A percentile compares a stretch with the other conserved stretches of the same genome.
Conservation (phyloP, 1,140 invertebrate species). For the Oreohelix idahoensis region DNA sequence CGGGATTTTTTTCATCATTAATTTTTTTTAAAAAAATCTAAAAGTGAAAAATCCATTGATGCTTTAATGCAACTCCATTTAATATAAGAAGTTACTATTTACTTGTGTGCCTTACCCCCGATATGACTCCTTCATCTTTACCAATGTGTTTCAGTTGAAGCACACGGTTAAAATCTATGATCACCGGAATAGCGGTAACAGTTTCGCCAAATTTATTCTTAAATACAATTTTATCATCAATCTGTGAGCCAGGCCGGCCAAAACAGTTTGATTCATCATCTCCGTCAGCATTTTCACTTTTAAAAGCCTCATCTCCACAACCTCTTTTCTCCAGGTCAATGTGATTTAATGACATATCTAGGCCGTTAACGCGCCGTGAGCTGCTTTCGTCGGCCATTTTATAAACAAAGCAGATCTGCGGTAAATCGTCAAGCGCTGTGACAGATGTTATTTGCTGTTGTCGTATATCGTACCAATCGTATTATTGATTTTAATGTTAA, state of each 20-base stretch:
- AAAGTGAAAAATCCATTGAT: too few species aligned
- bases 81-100: too few species aligned
- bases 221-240: conserved; percentile 60
- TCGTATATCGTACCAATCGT: too few species aligned
- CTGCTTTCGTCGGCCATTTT: conserved; percentile 12
- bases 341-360: background rate
- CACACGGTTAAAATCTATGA: conserved; percentile 65
- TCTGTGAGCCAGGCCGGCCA: conserved; percentile 58
- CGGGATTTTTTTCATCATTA: too few species aligned
- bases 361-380: background rate
- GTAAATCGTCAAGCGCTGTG: conserved; percentile 30
- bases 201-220: conserved; percentile 56
- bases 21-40: too few species aligned
- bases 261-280: conserved; percentile 41
- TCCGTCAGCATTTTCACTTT: background rate
- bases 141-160: conserved; percentile 49
- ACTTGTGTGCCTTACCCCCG: conserved; percentile 49
- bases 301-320: background rate
- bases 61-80: too few species aligned
- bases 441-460: too few species aligned
- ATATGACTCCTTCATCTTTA: conserved; percentile 55
- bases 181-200: conserved; percentile 58
- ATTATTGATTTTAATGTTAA: too few species aligned
- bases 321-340: background rate
- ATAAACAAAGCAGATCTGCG: conserved; percentile 26